Evolutionary conservation across 2,888 invertebrate genomes (phyloP).

Genomic region (Lordiphosa fenestrarum): DNA sequence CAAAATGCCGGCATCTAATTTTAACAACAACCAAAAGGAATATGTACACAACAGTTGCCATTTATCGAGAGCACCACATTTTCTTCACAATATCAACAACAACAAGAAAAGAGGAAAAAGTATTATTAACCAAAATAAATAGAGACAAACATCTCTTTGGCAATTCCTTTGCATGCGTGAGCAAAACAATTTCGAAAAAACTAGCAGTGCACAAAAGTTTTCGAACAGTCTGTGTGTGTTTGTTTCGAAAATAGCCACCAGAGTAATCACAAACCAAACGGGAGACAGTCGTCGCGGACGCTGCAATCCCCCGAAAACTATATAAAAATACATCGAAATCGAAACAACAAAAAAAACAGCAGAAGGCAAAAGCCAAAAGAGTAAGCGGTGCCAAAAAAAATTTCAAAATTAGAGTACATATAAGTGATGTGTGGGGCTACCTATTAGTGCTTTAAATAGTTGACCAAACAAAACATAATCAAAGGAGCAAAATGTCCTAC

Average conservation of each 20-base stretch:
- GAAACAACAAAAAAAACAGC: slow-evolving; percentile 30
- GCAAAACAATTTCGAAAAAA: slow-evolving; percentile 59
- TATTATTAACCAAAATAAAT: slow-evolving; percentile 36
- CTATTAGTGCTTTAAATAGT: slow-evolving; percentile 51
- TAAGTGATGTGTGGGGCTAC: slow-evolving; percentile 32
- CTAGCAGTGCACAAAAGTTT: slow-evolving; percentile 28
- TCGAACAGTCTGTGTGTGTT: slow-evolving; percentile 36
- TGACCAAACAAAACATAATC: slow-evolving; percentile 16
- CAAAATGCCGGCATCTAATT: slow-evolving; percentile 50
- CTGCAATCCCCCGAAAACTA: slow-evolving; percentile 43
- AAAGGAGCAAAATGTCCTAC: slow-evolving; percentile 32
- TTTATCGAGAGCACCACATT: slow-evolving; percentile 21
- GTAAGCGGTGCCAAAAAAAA: slow-evolving; percentile 65
- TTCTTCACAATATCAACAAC: slow-evolving; percentile 31
- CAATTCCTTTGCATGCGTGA: slow-evolving; percentile 19
- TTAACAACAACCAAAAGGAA: slow-evolving; percentile 29
- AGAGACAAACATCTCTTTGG: slow-evolving; percentile 20
- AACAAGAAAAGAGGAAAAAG: no score
- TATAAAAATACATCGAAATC: slow-evolving; percentile 39
- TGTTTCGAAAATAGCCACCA: slow-evolving; percentile 64
- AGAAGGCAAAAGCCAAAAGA: slow-evolving; percentile 12
- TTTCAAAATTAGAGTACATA: slow-evolving; percentile 71
- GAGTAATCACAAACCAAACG: slow-evolving; percentile 34
- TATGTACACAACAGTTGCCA: slow-evolving; percentile 19
- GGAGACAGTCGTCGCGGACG: slow-evolving; percentile 59